A percentile compares a stretch with the other conserved stretches of the same genome.
Evolutionary conservation across 2,113 vertebrate genomes (phyloP).

Genomic region (Onychostoma macrolepis): DNA sequence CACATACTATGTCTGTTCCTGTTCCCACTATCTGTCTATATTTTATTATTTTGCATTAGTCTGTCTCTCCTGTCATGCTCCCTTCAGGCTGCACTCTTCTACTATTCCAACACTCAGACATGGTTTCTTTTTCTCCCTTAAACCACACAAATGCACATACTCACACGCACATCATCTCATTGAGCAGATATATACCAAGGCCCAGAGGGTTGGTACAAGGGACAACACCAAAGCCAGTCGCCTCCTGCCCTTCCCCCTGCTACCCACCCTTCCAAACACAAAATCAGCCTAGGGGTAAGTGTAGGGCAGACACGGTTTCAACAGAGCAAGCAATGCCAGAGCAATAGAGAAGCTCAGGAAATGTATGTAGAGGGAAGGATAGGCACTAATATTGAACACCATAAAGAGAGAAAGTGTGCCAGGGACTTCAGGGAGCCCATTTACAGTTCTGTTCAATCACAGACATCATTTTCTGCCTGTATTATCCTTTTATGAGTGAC

Average conservation of each 20-base stretch:
- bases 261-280: constrained; percentile 35
- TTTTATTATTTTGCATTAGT: neutral
- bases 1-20: neutral
- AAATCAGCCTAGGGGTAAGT: constrained; percentile 31
- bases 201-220: constrained; percentile 24
- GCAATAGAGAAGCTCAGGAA: neutral
- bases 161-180: constrained; percentile 11
- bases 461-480: constrained; percentile 12
- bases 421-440: neutral
- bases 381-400: constrained; percentile 9
- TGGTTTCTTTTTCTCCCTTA: neutral
- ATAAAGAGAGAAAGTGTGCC: neutral
- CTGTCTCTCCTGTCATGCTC: neutral
- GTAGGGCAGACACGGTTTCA: constrained; percentile 1
- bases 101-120: neutral
- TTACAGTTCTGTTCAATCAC: constrained; percentile 22
- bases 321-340: constrained; percentile 21
- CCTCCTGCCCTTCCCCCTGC: constrained; percentile 31
- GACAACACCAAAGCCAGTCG: constrained; percentile 34
- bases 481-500: constrained; percentile 36
- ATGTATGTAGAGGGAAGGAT: neutral
- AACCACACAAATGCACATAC: constrained; percentile 9
- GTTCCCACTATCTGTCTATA: neutral
- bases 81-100: constrained; percentile 28
- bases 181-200: neutral